Percentiles rank a stretch among this genome's conserved stretches.
phyloP scores from a whole-genome alignment of 2,797 vertebrate species.

The Orientallactaga sibirica region DNA sequence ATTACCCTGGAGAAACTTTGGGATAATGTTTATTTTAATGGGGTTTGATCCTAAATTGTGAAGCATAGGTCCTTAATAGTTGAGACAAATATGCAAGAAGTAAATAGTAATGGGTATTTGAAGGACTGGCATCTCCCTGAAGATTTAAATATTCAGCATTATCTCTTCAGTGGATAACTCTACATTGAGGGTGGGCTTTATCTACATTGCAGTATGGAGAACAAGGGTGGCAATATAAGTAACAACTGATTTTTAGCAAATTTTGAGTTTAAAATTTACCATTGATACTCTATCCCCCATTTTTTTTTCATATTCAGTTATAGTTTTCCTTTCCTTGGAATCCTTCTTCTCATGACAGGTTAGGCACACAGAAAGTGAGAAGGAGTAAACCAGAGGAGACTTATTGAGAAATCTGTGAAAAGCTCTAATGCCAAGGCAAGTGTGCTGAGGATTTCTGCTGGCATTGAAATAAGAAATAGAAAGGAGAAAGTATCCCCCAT shows the following conservation, averaged over 20 bases:
- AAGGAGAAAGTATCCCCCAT: no score
- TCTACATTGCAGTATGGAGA: neutral
- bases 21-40: constrained; percentile 33
- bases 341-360: no score
- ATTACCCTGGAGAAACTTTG: neutral
- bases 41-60: neutral
- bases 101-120: neutral
- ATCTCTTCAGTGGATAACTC: neutral
- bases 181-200: neutral
- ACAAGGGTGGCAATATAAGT: neutral
- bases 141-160: neutral
- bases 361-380: no score
- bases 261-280: neutral
- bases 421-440: no score
- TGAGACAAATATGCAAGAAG: neutral
- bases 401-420: no score
- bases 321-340: no score
- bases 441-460: no score
- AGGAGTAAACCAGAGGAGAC: no score
- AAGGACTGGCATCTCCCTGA: neutral
- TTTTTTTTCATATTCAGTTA: neutral
- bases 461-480: no score
- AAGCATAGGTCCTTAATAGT: neutral
- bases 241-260: neutral
- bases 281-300: neutral